Evolutionary conservation across 2,113 vertebrate genomes (phyloP), one percentile per base, ranked within the genome.

Genomic region (Chaenocephalus aceratus): DNA sequence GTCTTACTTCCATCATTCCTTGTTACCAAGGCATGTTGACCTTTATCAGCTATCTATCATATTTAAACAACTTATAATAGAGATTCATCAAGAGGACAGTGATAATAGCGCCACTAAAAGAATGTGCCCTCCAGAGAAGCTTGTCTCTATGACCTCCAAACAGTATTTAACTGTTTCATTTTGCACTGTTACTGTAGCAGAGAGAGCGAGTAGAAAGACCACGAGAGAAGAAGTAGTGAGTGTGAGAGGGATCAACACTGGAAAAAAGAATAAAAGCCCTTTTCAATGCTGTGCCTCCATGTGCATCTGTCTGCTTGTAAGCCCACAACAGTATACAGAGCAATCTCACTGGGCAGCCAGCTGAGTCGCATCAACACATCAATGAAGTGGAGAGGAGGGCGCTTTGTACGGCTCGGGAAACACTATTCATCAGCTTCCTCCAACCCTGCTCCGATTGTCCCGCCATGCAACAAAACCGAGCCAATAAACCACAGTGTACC

Each of bases 301-400:
- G 86, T 80, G 87, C 85, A 80, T 91, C 86, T 83, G 84, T 84
- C 84, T 74, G 18, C 56, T 73, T 62, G 82, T 81, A 68, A 82
- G 73, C 76, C 61, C 82, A 79, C 69, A 83, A 79, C 74, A 78
- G 77, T 77, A 60, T 71, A 84, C 81, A 85, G 84, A 77, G 53
- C 63, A 77, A 57, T 70, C 82, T 83, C 69, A 65, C 66, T 78
- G 84, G 63, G 86, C 79, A 77, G 83, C 87, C 89, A 83, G 84
- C 88, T 91, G 87, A 90, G 77, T 77, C 62, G 48, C 86, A 90
- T 87, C 84, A 76, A 86, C 90, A 88, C 89, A 87, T 87, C 88
- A 91, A 81, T 90, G 89, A 87, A 88, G 79, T 63, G 77, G 90
- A 88, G 79, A 90, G 70, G 61, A 86, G 83, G 71, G 67, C 59